Percentiles rank a stretch among this genome's conserved stretches.
Conservation (phyloP, 2,797 vertebrate species). For the Sciurus vulgaris region DNA sequence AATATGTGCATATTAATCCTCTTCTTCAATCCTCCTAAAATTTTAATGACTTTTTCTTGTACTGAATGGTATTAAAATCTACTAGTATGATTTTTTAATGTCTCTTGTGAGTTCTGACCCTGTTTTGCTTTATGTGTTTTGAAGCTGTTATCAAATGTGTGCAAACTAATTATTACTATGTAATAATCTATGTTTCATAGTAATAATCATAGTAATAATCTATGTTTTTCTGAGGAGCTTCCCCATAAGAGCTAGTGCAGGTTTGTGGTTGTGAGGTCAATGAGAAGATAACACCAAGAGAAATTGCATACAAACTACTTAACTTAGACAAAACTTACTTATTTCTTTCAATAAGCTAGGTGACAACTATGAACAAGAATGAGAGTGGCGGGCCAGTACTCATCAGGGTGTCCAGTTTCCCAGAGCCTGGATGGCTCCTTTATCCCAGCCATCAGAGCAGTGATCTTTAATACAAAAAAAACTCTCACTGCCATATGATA, state of each 20-base stretch:
- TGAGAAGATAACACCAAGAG: background rate
- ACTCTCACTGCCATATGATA: background rate
- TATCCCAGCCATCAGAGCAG: background rate
- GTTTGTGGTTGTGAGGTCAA: background rate
- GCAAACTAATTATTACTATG: background rate
- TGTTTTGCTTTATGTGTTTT: background rate
- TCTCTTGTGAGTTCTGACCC: background rate
- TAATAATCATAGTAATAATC: background rate
- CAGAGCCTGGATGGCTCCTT: rapidly evolving
- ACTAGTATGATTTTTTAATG: background rate
- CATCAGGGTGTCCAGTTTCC: background rate
- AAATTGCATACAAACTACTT: background rate
- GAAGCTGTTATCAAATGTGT: background rate
- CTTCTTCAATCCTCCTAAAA: background rate
- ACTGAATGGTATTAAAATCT: background rate
- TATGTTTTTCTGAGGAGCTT: background rate
- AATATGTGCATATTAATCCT: background rate
- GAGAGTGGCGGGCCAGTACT: background rate
- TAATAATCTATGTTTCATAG: background rate
- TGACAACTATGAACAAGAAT: background rate
- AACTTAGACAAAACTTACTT: background rate
- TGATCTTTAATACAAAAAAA: too few species aligned
- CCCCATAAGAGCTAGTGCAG: background rate
- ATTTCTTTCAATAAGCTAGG: background rate
- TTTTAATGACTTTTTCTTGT: background rate